Base-by-base conservation (phyloP, 2,797 vertebrate species). In the Thripadectes ignobilis region DNA sequence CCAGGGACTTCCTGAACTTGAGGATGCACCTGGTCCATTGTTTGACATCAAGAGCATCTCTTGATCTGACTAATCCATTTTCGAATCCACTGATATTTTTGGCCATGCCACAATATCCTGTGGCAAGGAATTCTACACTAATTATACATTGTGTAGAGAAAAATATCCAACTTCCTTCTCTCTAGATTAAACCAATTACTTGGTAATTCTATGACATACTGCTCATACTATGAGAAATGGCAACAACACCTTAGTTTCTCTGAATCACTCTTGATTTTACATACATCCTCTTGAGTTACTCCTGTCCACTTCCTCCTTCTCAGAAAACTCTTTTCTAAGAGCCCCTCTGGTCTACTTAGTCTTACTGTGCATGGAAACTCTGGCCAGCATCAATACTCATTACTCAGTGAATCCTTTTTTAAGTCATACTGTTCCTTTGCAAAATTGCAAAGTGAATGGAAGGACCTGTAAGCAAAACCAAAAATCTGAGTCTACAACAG, bases 21-120 rank as follows among this genome's bases (percentile, higher is more conserved):
- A 95, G 91, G 91, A 95, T 72, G 61, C 87, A 95, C 30, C 68
- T 92, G 75, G 84, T 36, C 65, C 71, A 89, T 32, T 95, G 85
- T 71, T 65, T 61, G 72, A 34, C 32, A 87, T 36, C 41, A 79
- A 55, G 32, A 76, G 20, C 61, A 68, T 39, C 38, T 38, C 79
- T 72, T 39, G 12, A 76, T 80, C 85, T 72, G 30, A 83, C 34
- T 39, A 74, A 88, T 54, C 34, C 32, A 61, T 61, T 89, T 69
- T 63, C 89, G 34, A 87, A 74, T 41, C 21, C 10, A 12, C 79
- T 80, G 41, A 6, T 74, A 38, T 30, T 75, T 30, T 65, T 85
- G 46, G 34, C 49, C 41, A 38, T 19, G 45, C 54, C 69, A 75
- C 73, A 78, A 57, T 19, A 77, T 77, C 65, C 88, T 71, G 52